phyloP scores from a whole-genome alignment of 2,797 vertebrate species.

The Streptopelia turtur region DNA sequence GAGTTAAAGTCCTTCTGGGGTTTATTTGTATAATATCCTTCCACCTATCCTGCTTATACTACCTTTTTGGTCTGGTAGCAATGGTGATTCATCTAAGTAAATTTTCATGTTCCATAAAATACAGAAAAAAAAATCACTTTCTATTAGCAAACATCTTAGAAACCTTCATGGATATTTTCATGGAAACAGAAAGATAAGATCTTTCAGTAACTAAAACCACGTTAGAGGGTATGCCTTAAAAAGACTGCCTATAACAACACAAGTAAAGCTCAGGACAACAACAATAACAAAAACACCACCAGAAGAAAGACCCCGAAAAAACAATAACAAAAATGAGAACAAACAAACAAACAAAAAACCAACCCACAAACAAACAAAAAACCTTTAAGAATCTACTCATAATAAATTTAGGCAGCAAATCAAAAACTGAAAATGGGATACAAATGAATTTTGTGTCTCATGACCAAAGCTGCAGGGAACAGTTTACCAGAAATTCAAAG shows the following conservation, averaged over 20 bases:
- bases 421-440: conserved; percentile 12
- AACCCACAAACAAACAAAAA: neutral
- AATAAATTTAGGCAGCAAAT: conserved; percentile 28
- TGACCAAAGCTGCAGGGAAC: conserved; percentile 12
- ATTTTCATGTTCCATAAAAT: neutral
- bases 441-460: conserved; percentile 32
- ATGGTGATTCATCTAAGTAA: neutral
- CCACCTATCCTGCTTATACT: no score
- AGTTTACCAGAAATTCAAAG: conserved; percentile 53
- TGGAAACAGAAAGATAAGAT: neutral
- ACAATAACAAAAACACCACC: neutral
- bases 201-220: neutral
- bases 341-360: no score
- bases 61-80: neutral
- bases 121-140: neutral
- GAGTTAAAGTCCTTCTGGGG: neutral
- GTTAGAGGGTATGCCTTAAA: neutral
- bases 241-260: neutral
- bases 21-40: neutral
- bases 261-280: neutral
- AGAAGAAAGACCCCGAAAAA: no score
- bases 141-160: neutral
- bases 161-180: neutral
- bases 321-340: neutral
- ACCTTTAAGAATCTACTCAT: neutral